Evolutionary conservation across 2,888 invertebrate species (phyloP), one percentile per base, ranked within the genome.

Genomic region (Ptychoptera contaminata): DNA sequence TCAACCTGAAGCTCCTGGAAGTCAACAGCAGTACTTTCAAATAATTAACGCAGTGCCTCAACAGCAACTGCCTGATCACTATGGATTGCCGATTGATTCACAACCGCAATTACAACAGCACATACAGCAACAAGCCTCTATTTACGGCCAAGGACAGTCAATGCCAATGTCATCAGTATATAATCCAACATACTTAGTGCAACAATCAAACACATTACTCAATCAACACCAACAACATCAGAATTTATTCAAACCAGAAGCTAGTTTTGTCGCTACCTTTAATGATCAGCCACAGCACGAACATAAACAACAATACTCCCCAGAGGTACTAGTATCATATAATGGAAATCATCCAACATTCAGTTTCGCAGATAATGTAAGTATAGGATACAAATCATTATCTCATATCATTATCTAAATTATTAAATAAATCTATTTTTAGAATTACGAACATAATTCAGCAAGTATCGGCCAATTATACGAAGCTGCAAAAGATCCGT

Each of bases 241-340:
- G 16, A 59, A 64, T 10, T 58, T 74, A 8, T 74, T 72, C 50
- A 71, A 73, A 55, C 67, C 72, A 9, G 71, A 72, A 51, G 67
- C 67, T n/a, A 55, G 60, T 49, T 70, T 65, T 49, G 55, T 72
- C 43, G 69, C 68, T 36, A 67, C 65, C 51, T 67, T 64, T 0
- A 57, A 64, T 4, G 59, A 69, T 1, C 68, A 69, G 48, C 68
- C 68, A 46, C 23, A 23, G 7, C 23, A 23, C 23, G 23, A 23
- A 23, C 23, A 23, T 7, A 23, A 23, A 7, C 23, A 23, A 23
- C 23, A 23, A 7, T 23, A 23, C 7, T 23, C 23, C 23, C 23
- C 23, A 23, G 23, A 23, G 7, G 23, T 23, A 5, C 23, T 5
- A 23, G 23, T 23, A 23, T 5, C 23, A 7, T 23, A 23, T 23